These are phyloP conservation scores for Halesus radiatus DNA, from an alignment of 1,140 invertebrate species.

Conservation along the genomic window DNA sequence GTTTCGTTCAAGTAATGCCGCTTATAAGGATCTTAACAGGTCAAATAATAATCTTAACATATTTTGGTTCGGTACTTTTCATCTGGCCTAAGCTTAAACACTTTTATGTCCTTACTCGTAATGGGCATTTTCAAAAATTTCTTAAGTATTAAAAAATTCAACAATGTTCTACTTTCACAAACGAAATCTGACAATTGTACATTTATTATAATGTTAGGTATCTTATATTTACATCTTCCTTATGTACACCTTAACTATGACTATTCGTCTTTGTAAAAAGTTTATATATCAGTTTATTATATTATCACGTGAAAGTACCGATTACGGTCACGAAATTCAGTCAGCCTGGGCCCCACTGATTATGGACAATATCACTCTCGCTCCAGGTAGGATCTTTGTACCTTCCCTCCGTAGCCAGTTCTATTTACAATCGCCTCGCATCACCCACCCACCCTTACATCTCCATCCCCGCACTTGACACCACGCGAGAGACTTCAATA, in stretches of 20 bases:
- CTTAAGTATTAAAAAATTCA: slow-evolving; percentile 56
- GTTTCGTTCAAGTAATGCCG: slow-evolving; percentile 20
- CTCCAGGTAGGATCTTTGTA: slow-evolving; percentile 50
- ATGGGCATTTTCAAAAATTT: slow-evolving; percentile 44
- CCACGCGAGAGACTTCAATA: slow-evolving; percentile 22
- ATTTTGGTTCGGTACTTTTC: slow-evolving; percentile 57
- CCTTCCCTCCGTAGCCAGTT: neutral
- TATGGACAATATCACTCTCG: slow-evolving; percentile 42
- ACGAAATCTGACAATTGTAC: slow-evolving; percentile 57
- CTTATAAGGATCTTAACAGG: slow-evolving; percentile 22
- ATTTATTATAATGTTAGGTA: slow-evolving; percentile 48
- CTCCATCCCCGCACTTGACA: no score
- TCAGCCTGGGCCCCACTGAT: slow-evolving; percentile 50
- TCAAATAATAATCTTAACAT: slow-evolving; percentile 51
- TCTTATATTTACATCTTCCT: slow-evolving; percentile 52
- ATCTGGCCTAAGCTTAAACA: slow-evolving; percentile 54
- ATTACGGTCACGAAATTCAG: slow-evolving; percentile 35
- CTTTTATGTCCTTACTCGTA: slow-evolving; percentile 41
- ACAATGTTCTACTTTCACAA: slow-evolving; percentile 56
- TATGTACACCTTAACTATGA: slow-evolving; percentile 57
- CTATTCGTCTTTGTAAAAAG: slow-evolving; percentile 57
- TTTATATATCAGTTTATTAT: slow-evolving; percentile 43
- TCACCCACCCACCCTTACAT: no score
- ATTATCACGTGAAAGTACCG: slow-evolving; percentile 36
- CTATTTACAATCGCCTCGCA: no score